phyloP scores from a whole-genome alignment of 2,113 vertebrate species.

The Calonectris borealis region DNA sequence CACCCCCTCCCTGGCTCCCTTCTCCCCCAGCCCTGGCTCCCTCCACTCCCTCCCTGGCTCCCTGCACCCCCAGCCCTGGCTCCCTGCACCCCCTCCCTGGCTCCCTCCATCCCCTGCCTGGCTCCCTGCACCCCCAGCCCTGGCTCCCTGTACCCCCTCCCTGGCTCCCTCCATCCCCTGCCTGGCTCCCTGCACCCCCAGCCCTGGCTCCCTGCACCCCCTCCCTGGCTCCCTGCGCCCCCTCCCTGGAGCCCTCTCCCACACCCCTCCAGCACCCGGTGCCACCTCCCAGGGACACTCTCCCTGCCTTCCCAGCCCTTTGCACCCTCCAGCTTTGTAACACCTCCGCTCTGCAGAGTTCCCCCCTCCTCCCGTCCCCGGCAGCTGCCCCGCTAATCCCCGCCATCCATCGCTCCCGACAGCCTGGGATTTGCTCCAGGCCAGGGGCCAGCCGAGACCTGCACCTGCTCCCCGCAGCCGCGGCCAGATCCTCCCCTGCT shows the following conservation, averaged over 20 bases:
- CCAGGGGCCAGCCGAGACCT: not conserved
- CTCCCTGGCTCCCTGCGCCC: not conserved
- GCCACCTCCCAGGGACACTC: too few species aligned
- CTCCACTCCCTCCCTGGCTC: not conserved
- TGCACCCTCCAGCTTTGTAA: not conserved
- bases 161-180: not conserved
- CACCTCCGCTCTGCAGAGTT: not conserved
- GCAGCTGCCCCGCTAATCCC: constrained; percentile 7
- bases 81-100: not conserved
- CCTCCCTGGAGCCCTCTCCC: not conserved
- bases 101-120: not conserved
- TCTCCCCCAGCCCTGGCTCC: not conserved
- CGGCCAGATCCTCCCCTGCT: not conserved
- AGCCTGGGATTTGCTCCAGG: not conserved
- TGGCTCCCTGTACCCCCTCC: not conserved
- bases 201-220: not conserved
- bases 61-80: too few species aligned
- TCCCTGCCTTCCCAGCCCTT: not conserved
- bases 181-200: not conserved
- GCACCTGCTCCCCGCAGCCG: not conserved
- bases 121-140: not conserved
- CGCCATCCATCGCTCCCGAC: not conserved
- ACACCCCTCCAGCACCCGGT: not conserved
- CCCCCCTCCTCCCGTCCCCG: not conserved
- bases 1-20: not conserved